Percentiles rank a stretch among this genome's conserved stretches.
These are phyloP conservation scores for Carposina sasakii DNA, from an alignment of 1,140 invertebrate species.

Conservation along the genomic window DNA sequence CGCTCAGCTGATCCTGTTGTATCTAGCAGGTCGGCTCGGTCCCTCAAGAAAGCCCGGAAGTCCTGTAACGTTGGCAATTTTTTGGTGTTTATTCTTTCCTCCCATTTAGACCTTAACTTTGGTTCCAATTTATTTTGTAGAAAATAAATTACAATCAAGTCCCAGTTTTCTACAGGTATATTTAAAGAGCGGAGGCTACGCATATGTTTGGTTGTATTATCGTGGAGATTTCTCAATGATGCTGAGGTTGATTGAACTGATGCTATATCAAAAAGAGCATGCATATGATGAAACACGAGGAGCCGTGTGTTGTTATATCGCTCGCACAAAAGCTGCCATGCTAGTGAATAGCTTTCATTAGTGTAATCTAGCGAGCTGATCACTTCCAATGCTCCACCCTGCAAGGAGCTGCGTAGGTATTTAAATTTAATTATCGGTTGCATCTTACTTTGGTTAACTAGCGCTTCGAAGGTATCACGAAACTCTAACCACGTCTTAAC, in stretches of 20 bases:
- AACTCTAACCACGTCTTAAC: background rate
- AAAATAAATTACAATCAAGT: background rate
- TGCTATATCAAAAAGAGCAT: background rate
- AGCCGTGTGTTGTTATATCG: slow-evolving; percentile 1
- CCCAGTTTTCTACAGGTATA: background rate
- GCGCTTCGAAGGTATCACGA: slow-evolving; percentile 3
- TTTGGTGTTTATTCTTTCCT: background rate
- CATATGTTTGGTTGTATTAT: background rate
- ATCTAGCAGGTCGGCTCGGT: slow-evolving; percentile 1
- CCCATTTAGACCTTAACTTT: background rate
- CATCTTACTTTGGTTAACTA: background rate
- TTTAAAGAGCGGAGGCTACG: background rate
- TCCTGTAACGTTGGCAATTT: slow-evolving; percentile 9
- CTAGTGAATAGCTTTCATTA: background rate
- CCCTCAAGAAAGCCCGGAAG: background rate
- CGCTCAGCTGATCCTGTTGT: background rate
- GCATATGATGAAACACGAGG: slow-evolving; percentile 1
- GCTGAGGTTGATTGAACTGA: background rate
- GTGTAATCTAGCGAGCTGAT: background rate
- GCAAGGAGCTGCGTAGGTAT: slow-evolving; percentile 1
- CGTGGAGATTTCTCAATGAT: background rate
- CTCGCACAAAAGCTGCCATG: slow-evolving; percentile 1
- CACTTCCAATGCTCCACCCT: background rate
- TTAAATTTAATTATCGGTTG: slow-evolving; percentile 4
- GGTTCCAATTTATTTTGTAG: background rate